Base-by-base conservation (phyloP, 2,113 vertebrate genomes). In the Anoplopoma fimbria region DNA sequence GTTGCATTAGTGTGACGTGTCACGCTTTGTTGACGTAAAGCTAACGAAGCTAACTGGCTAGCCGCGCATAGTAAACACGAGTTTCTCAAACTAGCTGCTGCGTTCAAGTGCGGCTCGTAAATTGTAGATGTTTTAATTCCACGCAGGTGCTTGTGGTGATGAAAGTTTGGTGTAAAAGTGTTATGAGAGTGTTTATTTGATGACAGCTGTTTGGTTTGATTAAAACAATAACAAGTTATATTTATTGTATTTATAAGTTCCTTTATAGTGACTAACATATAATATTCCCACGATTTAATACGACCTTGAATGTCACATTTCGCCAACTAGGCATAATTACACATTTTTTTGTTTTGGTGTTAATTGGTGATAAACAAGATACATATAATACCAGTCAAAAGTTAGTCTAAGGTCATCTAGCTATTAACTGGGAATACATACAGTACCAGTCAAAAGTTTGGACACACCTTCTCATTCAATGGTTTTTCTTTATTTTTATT, bases 51-150 rank as follows among this genome's bases (percentile, higher is more conserved):
- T 38, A 27, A 23, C 31, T 9, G 25, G 25, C 25, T 31, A 51
- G 9, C 51, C 27, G 34, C 42, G 68, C 0, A 73, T 21, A 25
- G 77, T 79, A 82, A 90, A 89, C 79, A 80, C 27, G 47, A 61
- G 23, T 63, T 27, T 57, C 6, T 47, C 2, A 31, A 68, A 69
- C 9, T 17, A 61, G 40, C 29, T 40, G 79, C 14, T 77, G 58
- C 73, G 40, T 83, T 75, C 55, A 83, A 0, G 74, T 70, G 69
- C 25, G 19, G 17, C 25, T 81, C 65, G 77, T 45, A 53, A 58
- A 34, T 21, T 29, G 0, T 9, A 9, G 1, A 42, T 3, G 1
- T 13, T n/a, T 38, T 61, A 4, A 33, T 7, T 29, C 6, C 14
- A 13, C 25, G 14, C 55, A 29, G 4, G 7, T 65, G 10, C 1